Evolutionary conservation across 2,888 invertebrate genomes (phyloP), one percentile per base, ranked within the genome.

Genomic region (Drosophila ustulata): DNA sequence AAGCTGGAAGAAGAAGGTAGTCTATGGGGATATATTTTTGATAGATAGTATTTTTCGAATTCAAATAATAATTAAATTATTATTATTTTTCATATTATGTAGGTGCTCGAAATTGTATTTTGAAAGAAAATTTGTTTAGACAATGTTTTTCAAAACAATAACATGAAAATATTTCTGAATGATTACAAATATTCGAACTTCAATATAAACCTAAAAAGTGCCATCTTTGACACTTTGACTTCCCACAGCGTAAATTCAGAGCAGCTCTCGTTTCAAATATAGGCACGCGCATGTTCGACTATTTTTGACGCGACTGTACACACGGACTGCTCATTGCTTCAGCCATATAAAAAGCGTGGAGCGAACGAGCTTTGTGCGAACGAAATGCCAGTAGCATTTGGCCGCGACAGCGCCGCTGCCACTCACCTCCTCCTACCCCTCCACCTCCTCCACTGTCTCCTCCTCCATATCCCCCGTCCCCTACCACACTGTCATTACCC

Each of bases 331-430:
- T 80, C 68, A 78, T 78, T 78, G 85, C 89, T 69, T 77, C 66
- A 77, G 64, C 79, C 88, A 85, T 88, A 86, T 74, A 86, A 88
- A 82, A 88, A 88, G 83, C 88, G 79, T 83, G 73, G 73, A 84
- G 80, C 87, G 70, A 74, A 84, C 84, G 69, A 88, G 82, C 87
- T 82, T 74, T 89, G 83, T 79, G 87, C 77, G 86, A 85, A 88
- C 84, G 83, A 85, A 85, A 88, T 88, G 89, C 81, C 89, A 85
- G 84, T 89, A 85, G 84, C 89, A 88, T 83, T 89, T 89, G 83
- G 72, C 77, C 77, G 78, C 71, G 76, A 75, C 64, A 58, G 72
- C 78, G 82, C 71, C 72, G 88, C 82, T 72, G 71, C 67, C 63
- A 62, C 73, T 68, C 51, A 37, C 25, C 64, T 39, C 23, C 66